Evolutionary conservation across 2,797 vertebrate species (phyloP).

Genomic region (Mormyrus proboscirostris): DNA sequence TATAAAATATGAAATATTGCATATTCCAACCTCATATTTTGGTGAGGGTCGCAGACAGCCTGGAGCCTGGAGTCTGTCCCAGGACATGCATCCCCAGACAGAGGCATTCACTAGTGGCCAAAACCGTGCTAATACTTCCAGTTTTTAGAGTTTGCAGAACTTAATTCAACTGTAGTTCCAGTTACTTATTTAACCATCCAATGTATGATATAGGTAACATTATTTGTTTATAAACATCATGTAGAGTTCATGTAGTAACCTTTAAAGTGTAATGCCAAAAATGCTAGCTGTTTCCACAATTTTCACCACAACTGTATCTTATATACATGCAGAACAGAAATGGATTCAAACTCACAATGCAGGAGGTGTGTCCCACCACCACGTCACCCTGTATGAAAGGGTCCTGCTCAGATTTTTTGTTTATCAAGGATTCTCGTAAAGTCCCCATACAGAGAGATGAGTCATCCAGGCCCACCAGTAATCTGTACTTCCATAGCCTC

Average conservation of each 20-base stretch:
- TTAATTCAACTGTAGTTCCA: not conserved
- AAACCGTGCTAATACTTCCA: not conserved
- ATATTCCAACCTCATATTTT: not conserved
- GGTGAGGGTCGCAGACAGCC: not conserved
- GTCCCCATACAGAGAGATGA: conserved; percentile 4
- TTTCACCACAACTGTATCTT: not conserved
- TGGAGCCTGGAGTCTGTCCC: not conserved
- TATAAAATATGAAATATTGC: not conserved
- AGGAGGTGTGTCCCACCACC: not conserved
- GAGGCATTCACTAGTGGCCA: not conserved
- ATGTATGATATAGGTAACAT: not conserved
- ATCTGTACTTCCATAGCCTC: conserved; percentile 11
- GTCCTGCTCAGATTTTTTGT: not conserved
- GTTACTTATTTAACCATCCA: not conserved
- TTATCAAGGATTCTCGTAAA: conserved; percentile 26
- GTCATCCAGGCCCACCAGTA: conserved; percentile 15
- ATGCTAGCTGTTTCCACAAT: not conserved
- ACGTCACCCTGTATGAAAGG: not conserved
- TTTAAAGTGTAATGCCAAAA: not conserved
- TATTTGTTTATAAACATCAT: not conserved
- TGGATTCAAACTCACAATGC: not conserved
- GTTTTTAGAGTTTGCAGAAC: not conserved
- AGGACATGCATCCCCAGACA: not conserved
- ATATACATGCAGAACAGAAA: not conserved
- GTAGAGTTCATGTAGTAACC: not conserved